Base-by-base conservation (phyloP, 2,797 vertebrate genomes). In the Yasuhikotakia modesta region DNA sequence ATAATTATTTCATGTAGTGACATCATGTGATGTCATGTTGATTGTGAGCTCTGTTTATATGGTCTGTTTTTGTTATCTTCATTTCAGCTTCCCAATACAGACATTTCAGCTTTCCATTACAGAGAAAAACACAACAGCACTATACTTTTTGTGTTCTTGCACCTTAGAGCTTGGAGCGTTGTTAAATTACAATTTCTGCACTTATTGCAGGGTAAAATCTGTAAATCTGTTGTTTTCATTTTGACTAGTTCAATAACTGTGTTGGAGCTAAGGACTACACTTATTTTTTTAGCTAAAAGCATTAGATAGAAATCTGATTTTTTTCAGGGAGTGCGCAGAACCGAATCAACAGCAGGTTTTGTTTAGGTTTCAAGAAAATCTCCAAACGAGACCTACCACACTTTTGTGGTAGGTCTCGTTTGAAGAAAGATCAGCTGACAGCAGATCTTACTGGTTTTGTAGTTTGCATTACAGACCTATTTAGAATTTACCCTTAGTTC, bases 1-100 rank as follows among this genome's bases (percentile, higher is more conserved):
- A 43, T 11, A 43, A 43, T 43, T 11, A 43, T 43, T 10, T 43
- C 39, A 43, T 43, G 39, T 43, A 27, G 27, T 0, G 96, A 98
- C 82, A 94, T 98, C 86, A 98, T 96, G 88, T 99, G 97, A 91
- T 53, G 95, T 94, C 92, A 97, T 98, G 84, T 85, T 17, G 8
- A 43, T 10, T 43, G 39, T 43, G 1, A 1, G 5, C 71, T 55
- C 35, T 17, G 55, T 30, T 2, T 60, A 60, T 57, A 21, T 24
- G 55, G 27, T 27, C 27, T 27, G 27, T 27, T 27, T 27, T 2
- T 27, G 22, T 13, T 12, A 1, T 32, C n/a, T 21, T 2, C 35
- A 16, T 21, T 14, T 11, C 73, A 66, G 63, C 69, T 76, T n/a
- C 73, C 73, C 46, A 73, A 57, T 50, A 61, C 63, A 60, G 61